Evolutionary conservation across 1,140 invertebrate species (phyloP).

Genomic region (Pseudomyrmex sp.): DNA sequence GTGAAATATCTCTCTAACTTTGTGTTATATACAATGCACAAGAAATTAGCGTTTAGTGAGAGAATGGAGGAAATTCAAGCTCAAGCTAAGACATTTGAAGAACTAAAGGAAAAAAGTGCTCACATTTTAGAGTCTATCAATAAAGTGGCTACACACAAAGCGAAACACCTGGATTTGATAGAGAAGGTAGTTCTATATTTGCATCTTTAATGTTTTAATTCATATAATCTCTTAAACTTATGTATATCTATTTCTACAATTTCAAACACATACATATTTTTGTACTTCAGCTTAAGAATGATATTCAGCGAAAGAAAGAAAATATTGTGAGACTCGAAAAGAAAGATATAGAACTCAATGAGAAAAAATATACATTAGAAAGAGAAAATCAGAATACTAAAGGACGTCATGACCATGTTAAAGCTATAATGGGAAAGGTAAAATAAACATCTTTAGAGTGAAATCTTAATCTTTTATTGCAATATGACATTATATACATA

Average conservation of each 20-base stretch:
- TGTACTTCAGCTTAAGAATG: slow-evolving; percentile 55
- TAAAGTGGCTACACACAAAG: slow-evolving; percentile 52
- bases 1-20: slow-evolving; percentile 76
- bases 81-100: slow-evolving; percentile 57
- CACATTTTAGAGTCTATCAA: slow-evolving; percentile 32
- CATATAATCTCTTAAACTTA: not conserved
- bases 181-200: slow-evolving; percentile 57
- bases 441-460: slow-evolving; percentile 47
- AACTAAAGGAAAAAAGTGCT: slow-evolving; percentile 61
- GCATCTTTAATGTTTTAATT: no score
- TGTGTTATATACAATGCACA: slow-evolving; percentile 72
- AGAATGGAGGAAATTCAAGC: slow-evolving; percentile 63
- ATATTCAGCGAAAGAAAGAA: slow-evolving; percentile 66
- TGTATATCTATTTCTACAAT: slow-evolving; percentile 2
- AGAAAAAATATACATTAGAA: slow-evolving; percentile 47
- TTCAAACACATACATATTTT: not conserved
- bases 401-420: slow-evolving; percentile 36
- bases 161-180: slow-evolving; percentile 56
- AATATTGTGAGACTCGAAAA: slow-evolving; percentile 51
- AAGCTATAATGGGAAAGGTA: slow-evolving; percentile 48
- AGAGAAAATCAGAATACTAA: slow-evolving; percentile 47
- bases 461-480: slow-evolving; percentile 9
- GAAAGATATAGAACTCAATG: slow-evolving; percentile 26
- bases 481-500: slow-evolving; percentile 22
- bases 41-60: slow-evolving; percentile 63